A percentile compares a stretch with the other conserved stretches of the same genome.
These are phyloP conservation scores for Lepidonotus clava DNA, from an alignment of 2,888 invertebrate species.

Conservation along the genomic window DNA sequence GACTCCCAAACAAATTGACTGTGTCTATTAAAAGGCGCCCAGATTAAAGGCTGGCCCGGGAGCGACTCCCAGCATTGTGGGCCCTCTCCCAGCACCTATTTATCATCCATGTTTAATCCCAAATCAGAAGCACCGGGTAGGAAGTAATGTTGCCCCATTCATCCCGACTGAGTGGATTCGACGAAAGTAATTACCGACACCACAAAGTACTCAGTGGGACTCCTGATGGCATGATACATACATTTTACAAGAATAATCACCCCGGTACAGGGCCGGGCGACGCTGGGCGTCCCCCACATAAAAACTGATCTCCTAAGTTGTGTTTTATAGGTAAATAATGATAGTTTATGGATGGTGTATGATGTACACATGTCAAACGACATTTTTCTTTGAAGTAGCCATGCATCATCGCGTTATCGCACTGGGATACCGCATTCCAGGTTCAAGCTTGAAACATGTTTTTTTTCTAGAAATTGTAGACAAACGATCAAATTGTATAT, in stretches of 20 bases:
- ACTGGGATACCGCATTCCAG: too few species aligned
- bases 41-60: not conserved
- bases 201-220: conserved; percentile 4
- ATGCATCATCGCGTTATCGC: too few species aligned
- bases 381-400: too few species aligned
- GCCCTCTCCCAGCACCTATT: not conserved
- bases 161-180: not conserved
- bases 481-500: too few species aligned
- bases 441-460: too few species aligned
- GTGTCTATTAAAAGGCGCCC: not conserved
- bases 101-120: conserved; percentile 1
- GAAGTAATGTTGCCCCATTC: not conserved
- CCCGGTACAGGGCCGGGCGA: too few species aligned
- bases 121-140: not conserved
- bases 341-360: too few species aligned
- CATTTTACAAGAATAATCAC: not conserved
- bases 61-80: not conserved
- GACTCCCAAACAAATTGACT: conserved; percentile 11
- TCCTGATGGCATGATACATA: not conserved
- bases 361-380: too few species aligned
- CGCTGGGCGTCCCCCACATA: too few species aligned
- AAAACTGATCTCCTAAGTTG: too few species aligned
- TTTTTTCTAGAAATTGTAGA: too few species aligned
- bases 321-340: too few species aligned
- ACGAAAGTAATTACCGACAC: not conserved